Conservation (phyloP, 2,888 invertebrate genomes). For the Tyria jacobaeae region DNA sequence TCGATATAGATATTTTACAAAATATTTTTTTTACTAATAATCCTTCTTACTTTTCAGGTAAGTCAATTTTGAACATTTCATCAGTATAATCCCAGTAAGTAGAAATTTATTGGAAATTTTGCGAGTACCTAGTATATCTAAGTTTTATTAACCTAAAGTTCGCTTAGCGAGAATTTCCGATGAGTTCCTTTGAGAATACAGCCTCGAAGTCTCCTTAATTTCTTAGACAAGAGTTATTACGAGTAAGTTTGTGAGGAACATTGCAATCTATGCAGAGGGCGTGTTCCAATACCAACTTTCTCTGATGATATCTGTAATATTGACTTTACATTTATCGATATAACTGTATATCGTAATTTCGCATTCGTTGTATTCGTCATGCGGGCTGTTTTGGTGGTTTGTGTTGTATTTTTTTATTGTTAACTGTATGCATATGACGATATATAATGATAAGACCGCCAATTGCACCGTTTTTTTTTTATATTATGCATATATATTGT, state of each 20-base stretch:
- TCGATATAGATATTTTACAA: conserved; percentile 7
- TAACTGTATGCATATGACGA: not conserved
- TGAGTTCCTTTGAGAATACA: conserved; percentile 18
- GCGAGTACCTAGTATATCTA: conserved; percentile 10
- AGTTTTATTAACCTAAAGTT: conserved; percentile 28
- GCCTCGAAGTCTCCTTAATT: conserved; percentile 30
- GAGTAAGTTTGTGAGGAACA: conserved; percentile 36
- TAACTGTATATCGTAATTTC: no score
- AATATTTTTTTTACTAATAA: conserved; percentile 20
- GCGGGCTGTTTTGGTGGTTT: not conserved
- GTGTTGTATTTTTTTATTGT: not conserved
- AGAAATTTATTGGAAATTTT: conserved; percentile 11
- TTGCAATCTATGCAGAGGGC: conserved; percentile 44
- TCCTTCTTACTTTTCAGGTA: conserved; percentile 41
- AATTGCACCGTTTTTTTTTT: no score
- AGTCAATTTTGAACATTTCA: conserved; percentile 20
- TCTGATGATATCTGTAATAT: conserved; percentile 14
- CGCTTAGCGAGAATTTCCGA: conserved; percentile 27
- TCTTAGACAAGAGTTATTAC: conserved; percentile 31
- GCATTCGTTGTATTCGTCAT: no score
- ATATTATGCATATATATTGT: no score
- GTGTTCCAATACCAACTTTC: conserved; percentile 26
- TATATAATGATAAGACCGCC: no score
- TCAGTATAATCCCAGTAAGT: conserved; percentile 1
- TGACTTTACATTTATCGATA: not conserved